A percentile compares a stretch with the other conserved stretches of the same genome.
Conservation (phyloP, 2,797 vertebrate genomes). For the Manis pentadactyla region DNA sequence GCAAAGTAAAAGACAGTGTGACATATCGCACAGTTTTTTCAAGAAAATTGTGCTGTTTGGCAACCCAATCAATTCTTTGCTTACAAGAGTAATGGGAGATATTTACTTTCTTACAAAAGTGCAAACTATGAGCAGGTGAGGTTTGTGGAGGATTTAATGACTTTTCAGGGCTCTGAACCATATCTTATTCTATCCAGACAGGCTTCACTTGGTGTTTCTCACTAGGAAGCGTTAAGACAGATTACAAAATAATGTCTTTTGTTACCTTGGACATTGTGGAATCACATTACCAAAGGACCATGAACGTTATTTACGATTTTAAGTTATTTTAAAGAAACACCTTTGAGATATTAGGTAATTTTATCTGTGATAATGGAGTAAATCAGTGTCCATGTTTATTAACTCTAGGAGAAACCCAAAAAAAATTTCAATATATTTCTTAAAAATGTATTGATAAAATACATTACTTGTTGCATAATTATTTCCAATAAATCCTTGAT, state of each 20-base stretch:
- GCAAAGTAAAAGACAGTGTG: not conserved
- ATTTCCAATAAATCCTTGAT: not conserved
- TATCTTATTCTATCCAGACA: not conserved
- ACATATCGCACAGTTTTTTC: not conserved
- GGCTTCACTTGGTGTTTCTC: not conserved
- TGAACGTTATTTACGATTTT: not conserved
- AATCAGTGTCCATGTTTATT: not conserved
- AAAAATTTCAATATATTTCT: not conserved
- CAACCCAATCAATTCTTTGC: not conserved
- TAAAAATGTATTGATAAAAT: not conserved
- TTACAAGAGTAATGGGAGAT: conserved; percentile 14
- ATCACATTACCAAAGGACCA: not conserved
- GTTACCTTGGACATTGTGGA: not conserved
- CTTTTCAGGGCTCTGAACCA: not conserved
- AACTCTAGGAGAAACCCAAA: not conserved
- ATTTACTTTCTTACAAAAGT: not conserved
- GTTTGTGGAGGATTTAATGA: not conserved
- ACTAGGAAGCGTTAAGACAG: not conserved
- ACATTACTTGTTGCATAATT: not conserved
- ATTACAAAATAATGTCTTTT: not conserved
- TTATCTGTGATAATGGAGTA: not conserved
- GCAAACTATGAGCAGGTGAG: not conserved
- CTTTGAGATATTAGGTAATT: not conserved
- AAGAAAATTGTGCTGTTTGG: not conserved
- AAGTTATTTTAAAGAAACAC: not conserved